Evolutionary conservation across 2,113 vertebrate species (phyloP), one percentile per base, ranked within the genome.

Genomic region (Phalacrocorax brasilianus): DNA sequence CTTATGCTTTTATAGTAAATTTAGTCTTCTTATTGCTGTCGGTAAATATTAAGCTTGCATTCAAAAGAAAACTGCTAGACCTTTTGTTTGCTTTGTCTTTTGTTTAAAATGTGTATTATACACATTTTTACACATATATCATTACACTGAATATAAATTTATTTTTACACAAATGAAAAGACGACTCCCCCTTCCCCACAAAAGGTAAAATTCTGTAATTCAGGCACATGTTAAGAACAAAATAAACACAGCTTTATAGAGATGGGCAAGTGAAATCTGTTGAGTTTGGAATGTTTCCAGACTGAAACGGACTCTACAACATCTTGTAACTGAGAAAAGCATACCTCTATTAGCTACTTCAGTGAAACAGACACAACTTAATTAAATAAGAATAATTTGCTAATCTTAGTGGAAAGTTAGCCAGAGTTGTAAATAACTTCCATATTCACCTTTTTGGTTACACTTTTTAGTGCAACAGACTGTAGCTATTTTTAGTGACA

Each of bases 241-340:
- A 94, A 56, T 49, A 86, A 85, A 35, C 24, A 62, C 23, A 86
- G 58, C 32, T 83, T 89, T 49, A 75, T 4, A 58, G 32, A 88
- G 27, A 72, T 0, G 4, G 8, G 66, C 6, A 53, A 93, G n/a
- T 15, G 24, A 91, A 96, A 94, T 78, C 83, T 87, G 83, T 65
- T 83, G 33, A 42, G 38, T 89, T 38, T 93, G 86, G 92, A 95
- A 91, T 14, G 61, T 16, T 85, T 95, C 76, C 91, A 95, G 77
- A 85, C 5, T 75, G 56, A 83, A 92, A 91, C 2, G 8, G 30
- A 33, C 44, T 76, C 49, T 81, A 66, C n/a, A 81, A 81, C 73
- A 81, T 87, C 90, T 93, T 97, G 88, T 49, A 84, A 86, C 50
- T 2, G 8, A 92, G 80, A 85, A 87, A 87, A 56, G 9, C 3